Base-by-base conservation (phyloP, 2,797 vertebrate species). In the Enteromius afrohamiltoni region DNA sequence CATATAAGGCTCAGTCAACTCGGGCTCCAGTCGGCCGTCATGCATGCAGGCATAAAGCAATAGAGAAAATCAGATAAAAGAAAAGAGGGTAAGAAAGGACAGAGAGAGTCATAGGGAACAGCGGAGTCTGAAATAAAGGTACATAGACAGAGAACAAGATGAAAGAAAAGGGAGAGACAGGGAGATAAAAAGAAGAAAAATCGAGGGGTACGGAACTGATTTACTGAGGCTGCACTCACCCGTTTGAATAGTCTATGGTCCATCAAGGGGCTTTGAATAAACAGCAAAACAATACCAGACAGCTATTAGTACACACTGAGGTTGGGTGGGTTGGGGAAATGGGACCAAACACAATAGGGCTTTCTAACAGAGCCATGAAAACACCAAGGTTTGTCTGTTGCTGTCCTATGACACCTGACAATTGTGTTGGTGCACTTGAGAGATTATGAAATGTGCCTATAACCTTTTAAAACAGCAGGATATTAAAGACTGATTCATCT, bases 231-330 rank as follows among this genome's bases (percentile, higher is more conserved):
- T 95, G 93, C 91, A 98, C 98, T 99, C 96, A 99, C 98, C 98
- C 97, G 96, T 95, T 97, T 98, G 96, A 97, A 97, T 96, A 97
- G 98, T 94, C 97, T 98, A 97, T 96, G 97, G 96, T 99, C 98
- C 98, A 97, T 96, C 97, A 99, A 98, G 94, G 98, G 98, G 98
- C 98, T 99, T 99, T 94, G 94, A 96, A 90, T 92, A 93, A 95
- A 96, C 95, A 96, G 97, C 95, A 97, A 99, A 97, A 99, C 96
- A 98, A 99, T 93, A 98, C 94, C 97, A 97, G 91, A 96, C 90
- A 96, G 95, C 96, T 95, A 97, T 99, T 98, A 99, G 97, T 96
- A 95, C 81, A 93, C 89, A 85, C 93, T 87, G 85, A 83, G 84
- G 88, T 90, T 53, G 88, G 86, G 88, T 80, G 89, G 94, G 94